Evolutionary conservation across 2,797 vertebrate species (phyloP).

Genomic region (Catharus ustulatus): DNA sequence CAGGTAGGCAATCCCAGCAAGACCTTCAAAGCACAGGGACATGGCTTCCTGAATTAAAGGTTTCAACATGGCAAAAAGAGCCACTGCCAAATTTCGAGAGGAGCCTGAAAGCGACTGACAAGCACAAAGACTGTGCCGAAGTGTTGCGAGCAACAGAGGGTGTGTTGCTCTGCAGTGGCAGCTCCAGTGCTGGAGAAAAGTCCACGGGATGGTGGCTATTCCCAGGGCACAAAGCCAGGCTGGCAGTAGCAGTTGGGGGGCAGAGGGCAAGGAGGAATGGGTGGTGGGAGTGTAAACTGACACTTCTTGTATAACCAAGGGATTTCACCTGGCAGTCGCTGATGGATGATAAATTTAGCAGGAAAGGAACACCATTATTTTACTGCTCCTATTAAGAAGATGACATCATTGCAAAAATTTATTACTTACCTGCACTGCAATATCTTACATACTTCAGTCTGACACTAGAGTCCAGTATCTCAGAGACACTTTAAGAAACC

Average conservation of each 20-base stretch:
- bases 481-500: neutral
- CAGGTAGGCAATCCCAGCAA: neutral
- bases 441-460: neutral
- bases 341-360: neutral
- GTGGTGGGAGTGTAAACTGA: neutral
- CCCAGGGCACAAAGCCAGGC: neutral
- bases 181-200: neutral
- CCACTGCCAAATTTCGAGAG: neutral
- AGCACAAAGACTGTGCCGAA: neutral
- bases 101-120: neutral
- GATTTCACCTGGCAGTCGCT: neutral
- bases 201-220: neutral
- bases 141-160: rapidly evolving
- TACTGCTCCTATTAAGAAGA: neutral
- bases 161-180: rapidly evolving
- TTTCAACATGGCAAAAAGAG: neutral
- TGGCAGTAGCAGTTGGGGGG: neutral
- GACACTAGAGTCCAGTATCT: neutral
- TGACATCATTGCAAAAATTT: neutral
- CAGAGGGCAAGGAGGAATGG: neutral
- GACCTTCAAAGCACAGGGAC: neutral
- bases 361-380: neutral
- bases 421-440: neutral
- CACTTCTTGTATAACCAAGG: neutral
- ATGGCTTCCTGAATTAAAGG: neutral